These are phyloP conservation scores for Meloe dianella DNA, from an alignment of 2,888 invertebrate genomes.

Conservation along the genomic window DNA sequence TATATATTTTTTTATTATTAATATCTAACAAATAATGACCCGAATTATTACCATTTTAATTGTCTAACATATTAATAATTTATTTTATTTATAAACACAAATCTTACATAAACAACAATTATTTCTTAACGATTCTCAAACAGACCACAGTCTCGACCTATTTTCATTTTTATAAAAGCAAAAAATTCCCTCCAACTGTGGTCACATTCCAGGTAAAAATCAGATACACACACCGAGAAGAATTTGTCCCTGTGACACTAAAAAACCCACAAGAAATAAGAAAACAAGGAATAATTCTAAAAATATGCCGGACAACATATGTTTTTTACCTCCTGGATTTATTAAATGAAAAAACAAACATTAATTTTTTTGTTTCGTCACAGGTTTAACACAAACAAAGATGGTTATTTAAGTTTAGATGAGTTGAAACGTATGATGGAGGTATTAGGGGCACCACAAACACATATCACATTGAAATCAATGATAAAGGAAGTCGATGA, in stretches of 20 bases:
- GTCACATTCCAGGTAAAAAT: conserved; percentile 7
- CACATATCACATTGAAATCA: conserved; percentile 90
- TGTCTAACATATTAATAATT: not conserved
- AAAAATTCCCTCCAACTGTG: conserved; percentile 7
- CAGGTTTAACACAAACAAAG: conserved; percentile 89
- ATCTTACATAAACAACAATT: not conserved
- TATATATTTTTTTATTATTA: not conserved
- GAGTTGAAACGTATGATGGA: conserved; percentile 98
- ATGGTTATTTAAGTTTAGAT: conserved; percentile 86
- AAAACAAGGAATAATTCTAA: not conserved
- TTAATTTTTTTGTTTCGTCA: conserved; percentile 37
- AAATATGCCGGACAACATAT: conserved; percentile 3
- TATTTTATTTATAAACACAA: not conserved
- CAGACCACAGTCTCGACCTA: not conserved
- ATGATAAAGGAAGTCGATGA: conserved; percentile 95
- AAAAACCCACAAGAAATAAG: not conserved
- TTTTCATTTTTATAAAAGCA: not conserved
- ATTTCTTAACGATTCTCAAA: not conserved
- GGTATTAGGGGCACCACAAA: conserved; percentile 92
- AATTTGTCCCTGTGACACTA: not conserved
- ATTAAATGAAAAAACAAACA: not conserved
- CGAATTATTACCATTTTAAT: not conserved
- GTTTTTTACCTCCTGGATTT: not conserved
- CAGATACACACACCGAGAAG: not conserved
- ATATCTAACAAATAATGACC: not conserved